phyloP scores from a whole-genome alignment of 2,113 vertebrate genomes.

The Poeciliopsis occidentalis region DNA sequence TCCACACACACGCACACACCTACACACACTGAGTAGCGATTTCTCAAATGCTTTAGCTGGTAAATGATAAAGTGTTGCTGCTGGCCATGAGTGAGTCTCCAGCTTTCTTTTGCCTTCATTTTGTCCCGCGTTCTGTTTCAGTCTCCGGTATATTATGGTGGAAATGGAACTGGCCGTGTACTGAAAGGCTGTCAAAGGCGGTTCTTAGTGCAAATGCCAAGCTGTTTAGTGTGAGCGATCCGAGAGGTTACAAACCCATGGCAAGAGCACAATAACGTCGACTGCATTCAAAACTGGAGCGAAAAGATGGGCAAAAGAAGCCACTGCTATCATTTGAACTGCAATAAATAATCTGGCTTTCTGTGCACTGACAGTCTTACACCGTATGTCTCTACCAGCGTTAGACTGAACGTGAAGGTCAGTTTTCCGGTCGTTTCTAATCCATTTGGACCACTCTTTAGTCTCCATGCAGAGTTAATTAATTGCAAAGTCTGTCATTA shows the following conservation, averaged over 20 bases:
- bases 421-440: not conserved
- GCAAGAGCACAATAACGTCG: not conserved
- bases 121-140: constrained; percentile 4
- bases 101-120: constrained; percentile 9
- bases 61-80: constrained; percentile 45
- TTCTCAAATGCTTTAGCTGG: constrained; percentile 14
- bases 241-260: not conserved
- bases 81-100: constrained; percentile 5
- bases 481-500: too few species aligned
- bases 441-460: not conserved
- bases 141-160: constrained; percentile 14
- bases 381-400: too few species aligned
- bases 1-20: not conserved
- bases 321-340: not conserved
- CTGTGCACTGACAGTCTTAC: not conserved
- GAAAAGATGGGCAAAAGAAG: not conserved
- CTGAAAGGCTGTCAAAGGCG: constrained; percentile 11
- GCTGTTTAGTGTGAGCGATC: not conserved
- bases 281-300: not conserved
- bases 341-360: too few species aligned
- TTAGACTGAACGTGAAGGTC: not conserved
- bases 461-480: not conserved
- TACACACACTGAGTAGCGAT: constrained; percentile 6
- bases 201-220: constrained; percentile 5
- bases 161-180: constrained; percentile 21